Base-by-base conservation (phyloP, 2,888 invertebrate genomes). In the Drosophila anomelani region DNA sequence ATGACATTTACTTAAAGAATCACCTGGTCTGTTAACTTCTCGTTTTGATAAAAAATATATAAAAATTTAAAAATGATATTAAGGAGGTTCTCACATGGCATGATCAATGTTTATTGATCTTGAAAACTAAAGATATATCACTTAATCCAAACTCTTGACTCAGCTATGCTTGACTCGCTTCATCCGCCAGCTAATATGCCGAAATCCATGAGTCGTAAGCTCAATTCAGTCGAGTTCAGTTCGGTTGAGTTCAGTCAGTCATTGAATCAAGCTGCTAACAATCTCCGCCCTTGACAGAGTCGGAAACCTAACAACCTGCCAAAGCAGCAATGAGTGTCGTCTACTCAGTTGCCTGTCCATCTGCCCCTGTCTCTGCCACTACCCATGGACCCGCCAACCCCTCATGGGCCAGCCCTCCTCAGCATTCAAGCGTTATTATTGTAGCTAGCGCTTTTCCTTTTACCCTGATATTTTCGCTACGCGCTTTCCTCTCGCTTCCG, bases 241-340 rank as follows among this genome's bases (percentile, higher is more conserved):
- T 58, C 44, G 44, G 44, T 57, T 57, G 29, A 46, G 55, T 64
- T 73, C 61, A 76, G 71, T 76, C 81, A 71, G 70, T 78, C 81
- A 78, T 62, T 60, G 78, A 66, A 69, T 71, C 78, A 72, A 73
- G 72, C 72, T 71, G 72, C 72, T 73, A 73, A 73, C 72, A 73
- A 73, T 73, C 72, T 71, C 72, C 72, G 73, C 61, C 61, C 64
- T 60, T 58, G 67, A 73, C 47, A 61, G 61, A 47, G 62, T 72
- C 64, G 67, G 75, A 73, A 78, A 74, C 86, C 84, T 86, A 84
- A 84, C 84, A 86, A 86, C 84, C 86, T 84, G 84, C 84, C 84
- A 84, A 79, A 78, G 76, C 78, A 81, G 84, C 84, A 84, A 84
- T 84, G 86, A 84, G 78, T 84, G 84, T 79, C 79, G 82, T 83